These are phyloP conservation scores for Panthera leo DNA, from an alignment of 2,113 vertebrate species.

Conservation along the genomic window DNA sequence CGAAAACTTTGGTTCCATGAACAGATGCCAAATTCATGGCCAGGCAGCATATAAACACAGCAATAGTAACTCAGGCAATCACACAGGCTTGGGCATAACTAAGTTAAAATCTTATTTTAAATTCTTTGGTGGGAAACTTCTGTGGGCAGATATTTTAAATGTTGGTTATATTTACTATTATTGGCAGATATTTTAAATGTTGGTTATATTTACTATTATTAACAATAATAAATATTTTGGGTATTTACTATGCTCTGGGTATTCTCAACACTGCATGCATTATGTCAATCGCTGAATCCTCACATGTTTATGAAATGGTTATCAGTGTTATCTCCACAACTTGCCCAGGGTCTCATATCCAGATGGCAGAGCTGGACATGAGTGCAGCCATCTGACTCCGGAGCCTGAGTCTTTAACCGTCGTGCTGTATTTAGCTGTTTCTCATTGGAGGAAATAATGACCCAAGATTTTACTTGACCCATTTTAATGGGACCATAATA, in stretches of 20 bases:
- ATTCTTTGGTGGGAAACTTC: background rate
- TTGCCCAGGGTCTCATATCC: background rate
- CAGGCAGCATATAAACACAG: background rate
- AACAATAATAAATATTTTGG: background rate
- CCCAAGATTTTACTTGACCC: background rate
- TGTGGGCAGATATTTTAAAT: background rate
- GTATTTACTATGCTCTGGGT: background rate
- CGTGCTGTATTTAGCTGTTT: background rate
- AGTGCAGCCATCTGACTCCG: background rate
- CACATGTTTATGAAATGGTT: background rate
- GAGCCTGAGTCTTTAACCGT: background rate
- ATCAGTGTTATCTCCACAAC: background rate
- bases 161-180: background rate
- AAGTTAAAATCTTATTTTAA: background rate
- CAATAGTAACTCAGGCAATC: background rate
- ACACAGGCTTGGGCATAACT: background rate
- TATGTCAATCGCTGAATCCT: background rate
- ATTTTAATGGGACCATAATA: background rate
- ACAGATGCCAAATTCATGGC: background rate
- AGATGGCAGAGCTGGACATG: background rate
- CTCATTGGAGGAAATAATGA: background rate
- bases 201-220: background rate
- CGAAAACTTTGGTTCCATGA: background rate
- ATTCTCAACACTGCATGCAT: background rate
- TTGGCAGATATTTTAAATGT: background rate